A percentile compares a stretch with the other conserved stretches of the same genome.
Evolutionary conservation across 2,797 vertebrate species (phyloP).

Genomic region (Selene dorsalis): DNA sequence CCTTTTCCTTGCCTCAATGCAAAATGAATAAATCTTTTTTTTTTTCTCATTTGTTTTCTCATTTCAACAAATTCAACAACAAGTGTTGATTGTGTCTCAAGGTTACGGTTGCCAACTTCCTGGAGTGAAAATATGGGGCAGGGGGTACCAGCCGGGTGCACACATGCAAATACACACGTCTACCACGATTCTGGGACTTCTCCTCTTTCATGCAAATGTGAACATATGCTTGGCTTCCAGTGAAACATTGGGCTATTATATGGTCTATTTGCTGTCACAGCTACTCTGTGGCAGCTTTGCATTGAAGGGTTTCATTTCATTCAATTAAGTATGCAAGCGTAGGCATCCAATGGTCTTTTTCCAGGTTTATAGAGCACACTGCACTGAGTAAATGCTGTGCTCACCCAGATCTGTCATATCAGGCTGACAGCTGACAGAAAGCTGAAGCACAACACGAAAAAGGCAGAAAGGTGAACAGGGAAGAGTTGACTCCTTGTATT

Average conservation of each 20-base stretch:
- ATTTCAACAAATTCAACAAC: background rate
- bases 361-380: constrained; percentile 47
- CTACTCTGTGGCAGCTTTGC: constrained; percentile 28
- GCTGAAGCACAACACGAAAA: constrained; percentile 41
- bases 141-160: too few relatives aligned
- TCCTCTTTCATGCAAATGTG: constrained; percentile 21
- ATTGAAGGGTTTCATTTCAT: constrained; percentile 59
- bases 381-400: constrained; percentile 26
- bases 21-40: background rate
- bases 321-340: constrained; percentile 58
- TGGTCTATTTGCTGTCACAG: constrained; percentile 46
- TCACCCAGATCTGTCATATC: constrained; percentile 34
- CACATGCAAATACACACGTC: too few relatives aligned
- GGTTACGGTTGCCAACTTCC: too few relatives aligned
- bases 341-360: constrained; percentile 52
- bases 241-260: constrained; percentile 40
- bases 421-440: constrained; percentile 34
- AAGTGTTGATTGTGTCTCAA: background rate
- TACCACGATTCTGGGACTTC: background rate
- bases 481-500: constrained; percentile 36
- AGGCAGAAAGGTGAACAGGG: constrained; percentile 22
- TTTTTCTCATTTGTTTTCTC: background rate
- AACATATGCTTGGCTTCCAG: constrained; percentile 34
- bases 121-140: too few relatives aligned
- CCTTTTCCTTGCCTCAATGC: background rate